Evolutionary conservation across 2,113 vertebrate species (phyloP).

Genomic region (Sapajus apella): DNA sequence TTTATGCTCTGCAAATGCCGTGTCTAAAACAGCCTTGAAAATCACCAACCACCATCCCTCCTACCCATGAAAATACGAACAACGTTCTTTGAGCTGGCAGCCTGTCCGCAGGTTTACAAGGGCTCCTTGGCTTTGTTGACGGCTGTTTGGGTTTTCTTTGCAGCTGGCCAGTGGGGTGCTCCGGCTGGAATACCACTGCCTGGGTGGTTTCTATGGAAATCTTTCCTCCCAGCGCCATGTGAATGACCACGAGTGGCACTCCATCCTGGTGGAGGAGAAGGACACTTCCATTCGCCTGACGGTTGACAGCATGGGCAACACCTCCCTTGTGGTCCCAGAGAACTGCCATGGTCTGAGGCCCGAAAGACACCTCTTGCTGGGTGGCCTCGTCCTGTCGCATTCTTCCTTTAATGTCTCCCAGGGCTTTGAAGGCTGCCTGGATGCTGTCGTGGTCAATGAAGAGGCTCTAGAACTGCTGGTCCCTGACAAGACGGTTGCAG

Average conservation of each 20-base stretch:
- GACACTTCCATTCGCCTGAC: slow-evolving; percentile 82
- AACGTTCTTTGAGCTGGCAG: background rate
- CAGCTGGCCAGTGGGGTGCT: slow-evolving; percentile 89
- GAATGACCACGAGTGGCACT: slow-evolving; percentile 90
- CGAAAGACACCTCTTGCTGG: slow-evolving; percentile 86
- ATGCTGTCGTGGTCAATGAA: slow-evolving; percentile 87
- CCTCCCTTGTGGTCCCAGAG: slow-evolving; percentile 78
- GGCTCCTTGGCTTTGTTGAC: background rate
- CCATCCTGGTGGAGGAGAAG: slow-evolving; percentile 89
- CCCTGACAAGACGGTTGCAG: slow-evolving; percentile 67
- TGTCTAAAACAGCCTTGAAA: background rate
- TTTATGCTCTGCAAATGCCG: background rate
- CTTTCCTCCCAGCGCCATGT: slow-evolving; percentile 80
- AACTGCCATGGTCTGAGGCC: slow-evolving; percentile 83
- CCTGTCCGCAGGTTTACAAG: background rate
- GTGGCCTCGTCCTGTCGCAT: slow-evolving; percentile 72
- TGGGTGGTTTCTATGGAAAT: slow-evolving; percentile 66
- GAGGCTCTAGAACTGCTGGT: slow-evolving; percentile 80
- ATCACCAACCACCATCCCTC: background rate
- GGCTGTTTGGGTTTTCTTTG: slow-evolving; percentile 58
- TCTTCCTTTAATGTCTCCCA: slow-evolving; percentile 60
- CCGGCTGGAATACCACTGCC: slow-evolving; percentile 88
- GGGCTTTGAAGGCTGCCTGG: slow-evolving; percentile 92
- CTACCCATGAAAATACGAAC: background rate
- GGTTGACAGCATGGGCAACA: slow-evolving; percentile 81